Base-by-base conservation (phyloP, 2,113 vertebrate species). In the Leptocoma aspasia region DNA sequence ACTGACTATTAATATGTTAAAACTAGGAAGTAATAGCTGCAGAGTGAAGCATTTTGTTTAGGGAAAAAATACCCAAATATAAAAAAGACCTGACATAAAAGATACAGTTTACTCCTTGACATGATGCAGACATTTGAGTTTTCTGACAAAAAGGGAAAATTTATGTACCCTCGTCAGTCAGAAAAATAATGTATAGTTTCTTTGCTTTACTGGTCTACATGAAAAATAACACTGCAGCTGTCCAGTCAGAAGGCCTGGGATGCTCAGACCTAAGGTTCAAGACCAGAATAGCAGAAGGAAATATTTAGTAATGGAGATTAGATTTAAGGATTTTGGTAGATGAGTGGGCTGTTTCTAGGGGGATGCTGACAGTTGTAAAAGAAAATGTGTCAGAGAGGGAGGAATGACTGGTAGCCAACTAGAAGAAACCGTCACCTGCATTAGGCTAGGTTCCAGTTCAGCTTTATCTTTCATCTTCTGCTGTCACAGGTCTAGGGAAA, bases 271-370 rank as follows among this genome's bases (percentile, higher is more conserved):
- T 57, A 54, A 52, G 23, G 59, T 89, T 81, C 35, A 70, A 54
- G 85, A 73, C 21, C 31, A 86, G 77, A 94, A 86, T 17, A 78
- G 49, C 86, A 92, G 87, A 75, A 66, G 56, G 77, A 84, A 91
- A 68, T 71, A 77, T 49, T 57, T 91, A 94, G 77, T 71, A 23
- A 84, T 75, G 87, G 87, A 78, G 81, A 91, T 89, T 82, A 92
- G 33, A 89, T 65, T 39, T 83, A 63, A 81, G 52, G 54, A 66
- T 81, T 91, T 92, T 75, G 28, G 77, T 92, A 78, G 41, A 78
- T 35, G 47, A 70, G 47, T 75, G 13, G 56, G 30, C 35, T 70
- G 33, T 89, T 89, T 96, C 69, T 86, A 17, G 81, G 80, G 44
- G 27, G 41, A 66, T n/a, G 35, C 33, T 84, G 72, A 37, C 50